Conservation (phyloP, 1,140 invertebrate species). For the Whitmania pigra region DNA sequence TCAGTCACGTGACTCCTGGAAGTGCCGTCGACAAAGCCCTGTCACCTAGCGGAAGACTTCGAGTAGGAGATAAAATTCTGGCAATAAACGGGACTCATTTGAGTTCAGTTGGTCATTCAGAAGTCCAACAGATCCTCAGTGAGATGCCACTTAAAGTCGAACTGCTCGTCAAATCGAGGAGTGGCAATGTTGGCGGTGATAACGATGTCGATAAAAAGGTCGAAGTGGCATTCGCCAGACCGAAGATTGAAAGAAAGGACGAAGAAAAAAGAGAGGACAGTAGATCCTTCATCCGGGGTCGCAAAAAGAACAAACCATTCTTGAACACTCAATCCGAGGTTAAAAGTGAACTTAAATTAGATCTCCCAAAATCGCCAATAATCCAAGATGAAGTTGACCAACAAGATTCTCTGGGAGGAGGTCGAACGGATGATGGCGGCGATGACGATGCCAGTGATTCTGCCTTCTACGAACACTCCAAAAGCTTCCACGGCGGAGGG, state of each 20-base stretch:
- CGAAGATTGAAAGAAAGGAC: neutral
- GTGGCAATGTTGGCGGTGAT: neutral
- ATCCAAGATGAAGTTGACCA: neutral
- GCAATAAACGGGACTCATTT: conserved; percentile 66
- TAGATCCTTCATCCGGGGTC: neutral
- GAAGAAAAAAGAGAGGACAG: conserved; percentile 1
- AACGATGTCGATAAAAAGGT: neutral
- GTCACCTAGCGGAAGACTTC: conserved; percentile 42
- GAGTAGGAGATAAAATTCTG: conserved; percentile 73
- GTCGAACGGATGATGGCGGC: too few species aligned
- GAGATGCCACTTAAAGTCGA: conserved; percentile 35
- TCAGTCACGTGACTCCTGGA: conserved; percentile 73
- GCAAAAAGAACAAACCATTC: conserved; percentile 2
- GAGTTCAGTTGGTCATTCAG: conserved; percentile 64
- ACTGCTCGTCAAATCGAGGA: conserved; percentile 27
- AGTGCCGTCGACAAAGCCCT: conserved; percentile 74
- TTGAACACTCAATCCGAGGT: neutral
- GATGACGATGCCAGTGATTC: too few species aligned
- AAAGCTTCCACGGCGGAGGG: neutral
- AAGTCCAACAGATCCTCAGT: conserved; percentile 59
- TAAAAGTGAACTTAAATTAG: neutral
- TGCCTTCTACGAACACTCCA: too few species aligned
- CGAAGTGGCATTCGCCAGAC: neutral
- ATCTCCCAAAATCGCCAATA: neutral
- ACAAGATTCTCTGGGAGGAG: too few species aligned